Base-by-base conservation (phyloP, 30 jellyfish, hydroid and myxozoan genomes). In the Pelagia noctiluca region DNA sequence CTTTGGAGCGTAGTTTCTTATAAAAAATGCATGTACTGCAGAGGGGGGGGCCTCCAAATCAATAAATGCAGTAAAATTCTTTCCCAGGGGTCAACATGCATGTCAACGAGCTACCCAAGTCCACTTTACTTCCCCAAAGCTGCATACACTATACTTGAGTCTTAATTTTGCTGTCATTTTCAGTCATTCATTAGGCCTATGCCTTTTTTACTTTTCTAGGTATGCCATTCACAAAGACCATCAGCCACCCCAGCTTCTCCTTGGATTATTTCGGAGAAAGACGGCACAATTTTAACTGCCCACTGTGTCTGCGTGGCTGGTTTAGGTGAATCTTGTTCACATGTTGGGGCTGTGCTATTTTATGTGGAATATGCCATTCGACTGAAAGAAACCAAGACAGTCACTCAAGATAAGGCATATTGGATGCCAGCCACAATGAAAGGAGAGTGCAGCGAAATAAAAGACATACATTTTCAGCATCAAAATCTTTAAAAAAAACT, bases 271-370 rank as follows among this genome's bases (percentile, higher is more conserved):
- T 25, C 26, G 71, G 4, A 70, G 19, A 70, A 24, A 35, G 68
- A 70, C 36, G 82, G 82, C 70, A 32, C 68, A 25, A 70, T 70
- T 21, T 70, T 32, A 36, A 22, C n/a, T 24, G 82, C 82, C 68
- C 68, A 70, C 29, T 75, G 78, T 25, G 50, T 23, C 11, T 75
- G 86, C 38, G 25, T 12, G 76, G 80, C 80, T n/a, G 80, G 70
- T 16, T 26, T 67, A 67, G 80, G 70, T 21, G 70, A 67, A 67
- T 30, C 22, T 25, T 67, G 80, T 70, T 25, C 80, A n/a, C 80
- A 67, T 26, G 29, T 67, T 11, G 80, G 71, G 18, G 29, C 34
- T 25, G 18, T 67, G 32, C 13, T 49, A 22, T 62, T 62, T 62
- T 62, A 26, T 21, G 32, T 62, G n/a, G 75, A 0, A 19, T 18